phyloP scores from a whole-genome alignment of 1,140 invertebrate genomes.

The Cyclina sinensis region DNA sequence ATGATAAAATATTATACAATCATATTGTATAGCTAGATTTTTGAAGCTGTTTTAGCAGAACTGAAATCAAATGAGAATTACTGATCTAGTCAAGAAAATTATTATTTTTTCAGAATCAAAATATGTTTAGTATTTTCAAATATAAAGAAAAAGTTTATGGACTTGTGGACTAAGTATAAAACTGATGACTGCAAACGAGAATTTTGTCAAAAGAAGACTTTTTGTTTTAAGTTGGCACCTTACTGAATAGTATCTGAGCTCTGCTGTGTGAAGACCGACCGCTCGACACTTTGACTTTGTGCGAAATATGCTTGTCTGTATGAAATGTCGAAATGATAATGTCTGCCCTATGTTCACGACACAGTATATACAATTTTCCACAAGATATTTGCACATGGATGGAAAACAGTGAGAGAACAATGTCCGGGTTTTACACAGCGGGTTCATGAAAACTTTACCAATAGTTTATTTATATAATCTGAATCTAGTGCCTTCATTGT shows the following conservation, averaged over 20 bases:
- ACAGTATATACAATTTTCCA: too few relatives aligned
- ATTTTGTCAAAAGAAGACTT: background rate
- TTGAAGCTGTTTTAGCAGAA: slow-evolving; percentile 29
- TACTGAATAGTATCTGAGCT: background rate
- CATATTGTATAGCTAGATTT: slow-evolving; percentile 24
- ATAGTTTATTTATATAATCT: background rate
- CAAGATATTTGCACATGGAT: too few relatives aligned
- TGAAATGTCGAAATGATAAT: too few relatives aligned
- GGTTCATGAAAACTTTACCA: background rate
- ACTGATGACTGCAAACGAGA: background rate
- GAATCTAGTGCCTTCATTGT: slow-evolving; percentile 62
- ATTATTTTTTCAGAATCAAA: slow-evolving; percentile 35
- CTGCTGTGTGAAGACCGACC: too few relatives aligned
- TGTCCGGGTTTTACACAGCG: too few relatives aligned
- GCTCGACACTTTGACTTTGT: too few relatives aligned
- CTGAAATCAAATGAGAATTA: slow-evolving; percentile 62
- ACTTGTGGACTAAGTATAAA: background rate
- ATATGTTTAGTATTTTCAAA: background rate
- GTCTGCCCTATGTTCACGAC: too few relatives aligned
- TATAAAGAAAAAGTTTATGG: background rate
- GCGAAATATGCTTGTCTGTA: too few relatives aligned
- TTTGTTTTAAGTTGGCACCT: background rate
- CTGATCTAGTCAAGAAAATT: slow-evolving; percentile 41
- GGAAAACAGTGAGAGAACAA: too few relatives aligned
- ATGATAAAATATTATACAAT: slow-evolving; percentile 41